Evolutionary conservation across 2,888 invertebrate genomes (phyloP), one percentile per base, ranked within the genome.

Genomic region (Opisthograptis luteolata): DNA sequence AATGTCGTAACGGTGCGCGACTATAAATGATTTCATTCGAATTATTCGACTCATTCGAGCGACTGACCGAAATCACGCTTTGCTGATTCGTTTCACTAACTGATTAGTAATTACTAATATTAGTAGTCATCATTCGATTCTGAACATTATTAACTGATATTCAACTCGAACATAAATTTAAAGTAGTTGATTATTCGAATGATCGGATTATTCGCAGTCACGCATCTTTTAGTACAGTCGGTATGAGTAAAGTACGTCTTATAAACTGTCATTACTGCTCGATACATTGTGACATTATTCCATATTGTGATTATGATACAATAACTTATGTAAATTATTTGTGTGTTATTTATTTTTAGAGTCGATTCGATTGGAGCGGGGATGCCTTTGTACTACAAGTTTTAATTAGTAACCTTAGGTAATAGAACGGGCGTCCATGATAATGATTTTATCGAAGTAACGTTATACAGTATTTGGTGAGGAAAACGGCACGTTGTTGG

Each of bases 311-410:
- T 80, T 67, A 71, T 51, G 73, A 70, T 73, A 79, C 78, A 78
- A 78, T 81, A 80, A 78, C 66, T 75, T 70, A 62, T 73, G 73
- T 74, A 79, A 70, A 74, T 65, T 76, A 73, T 76, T 75, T 76
- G 78, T 80, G 75, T 77, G 73, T 79, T 84, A 85, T 86, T 86
- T 83, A 84, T 84, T 78, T 73, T 76, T 74, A 76, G 70, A 70
- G 62, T 67, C 48, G 14, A 19, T 37, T 22, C n/a, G 20, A 19
- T 57, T 56, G 75, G 79, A 78, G 76, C 78, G 25, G 77, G n/a
- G 79, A 61, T 57, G 70, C 68, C 68, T 67, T 60, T 27, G 9
- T 15, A 37, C 37, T 43, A 5, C 15, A 24, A 15, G n/a, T 25
- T 30, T 31, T 24, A n/a, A 17, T 39, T 36, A 6, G 13, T 32